A percentile compares a stretch with the other conserved stretches of the same genome.
Evolutionary conservation across 2,113 vertebrate species (phyloP).

Genomic region (Donacobius atricapilla): DNA sequence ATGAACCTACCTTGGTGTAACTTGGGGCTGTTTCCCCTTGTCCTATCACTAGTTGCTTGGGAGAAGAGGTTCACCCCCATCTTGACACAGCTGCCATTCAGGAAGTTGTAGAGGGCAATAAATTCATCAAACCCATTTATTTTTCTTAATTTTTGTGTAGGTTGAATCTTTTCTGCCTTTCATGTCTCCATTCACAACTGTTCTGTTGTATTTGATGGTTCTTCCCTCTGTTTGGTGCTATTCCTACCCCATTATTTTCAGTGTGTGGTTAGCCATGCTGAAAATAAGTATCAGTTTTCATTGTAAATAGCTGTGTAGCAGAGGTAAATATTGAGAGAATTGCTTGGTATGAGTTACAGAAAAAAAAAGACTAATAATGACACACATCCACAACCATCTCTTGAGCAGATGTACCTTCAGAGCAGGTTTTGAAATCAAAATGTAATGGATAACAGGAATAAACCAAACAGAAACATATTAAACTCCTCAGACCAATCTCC

Average conservation of each 20-base stretch:
- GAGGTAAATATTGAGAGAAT: neutral
- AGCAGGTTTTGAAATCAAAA: neutral
- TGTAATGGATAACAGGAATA: neutral
- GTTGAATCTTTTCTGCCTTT: neutral
- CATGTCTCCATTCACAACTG: neutral
- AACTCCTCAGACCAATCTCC: neutral
- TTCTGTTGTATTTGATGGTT: neutral
- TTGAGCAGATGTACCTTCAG: neutral
- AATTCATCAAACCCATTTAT: neutral
- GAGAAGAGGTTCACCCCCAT: accelerated
- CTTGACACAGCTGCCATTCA: neutral
- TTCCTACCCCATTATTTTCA: neutral
- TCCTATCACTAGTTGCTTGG: neutral
- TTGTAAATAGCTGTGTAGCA: neutral
- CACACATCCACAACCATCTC: neutral
- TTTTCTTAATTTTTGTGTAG: neutral
- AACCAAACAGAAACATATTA: neutral
- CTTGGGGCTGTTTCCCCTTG: neutral
- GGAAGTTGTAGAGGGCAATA: neutral
- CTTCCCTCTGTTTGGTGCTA: neutral
- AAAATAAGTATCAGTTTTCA: neutral
- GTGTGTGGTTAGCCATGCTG: neutral
- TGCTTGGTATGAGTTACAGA: neutral
- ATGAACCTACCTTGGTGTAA: neutral
- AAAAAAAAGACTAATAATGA: neutral